Conservation (phyloP, 2,888 invertebrate genomes). For the Drosophila borborema region DNA sequence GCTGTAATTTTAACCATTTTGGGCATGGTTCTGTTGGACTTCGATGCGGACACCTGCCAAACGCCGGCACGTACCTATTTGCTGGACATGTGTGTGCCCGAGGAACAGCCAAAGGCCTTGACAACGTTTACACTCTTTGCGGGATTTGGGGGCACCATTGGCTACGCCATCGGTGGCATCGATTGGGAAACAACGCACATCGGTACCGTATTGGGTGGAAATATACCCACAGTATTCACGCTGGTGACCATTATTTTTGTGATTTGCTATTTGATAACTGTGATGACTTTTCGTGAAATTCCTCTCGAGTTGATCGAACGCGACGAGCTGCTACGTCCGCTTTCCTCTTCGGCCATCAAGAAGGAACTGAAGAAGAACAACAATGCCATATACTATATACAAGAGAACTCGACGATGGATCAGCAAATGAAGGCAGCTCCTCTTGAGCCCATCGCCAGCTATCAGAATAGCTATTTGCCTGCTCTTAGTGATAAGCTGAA, state of each 20-base stretch:
- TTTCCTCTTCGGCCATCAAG: slow-evolving; percentile 82
- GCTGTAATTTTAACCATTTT: slow-evolving; percentile 87
- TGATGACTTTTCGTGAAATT: slow-evolving; percentile 88
- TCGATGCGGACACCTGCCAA: slow-evolving; percentile 89
- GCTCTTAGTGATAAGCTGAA: slow-evolving; percentile 23
- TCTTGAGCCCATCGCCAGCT: slow-evolving; percentile 42
- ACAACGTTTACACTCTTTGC: slow-evolving; percentile 89
- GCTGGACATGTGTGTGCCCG: slow-evolving; percentile 87
- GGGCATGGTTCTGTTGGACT: slow-evolving; percentile 88
- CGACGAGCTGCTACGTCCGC: slow-evolving; percentile 82
- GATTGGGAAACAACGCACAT: slow-evolving; percentile 87
- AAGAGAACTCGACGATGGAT: slow-evolving; percentile 80
- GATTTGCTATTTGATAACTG: slow-evolving; percentile 86
- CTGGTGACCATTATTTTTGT: slow-evolving; percentile 87
- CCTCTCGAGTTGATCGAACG: slow-evolving; percentile 85
- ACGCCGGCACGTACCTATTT: slow-evolving; percentile 88
- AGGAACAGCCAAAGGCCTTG: slow-evolving; percentile 88
- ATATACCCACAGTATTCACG: slow-evolving; percentile 87
- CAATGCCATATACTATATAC: slow-evolving; percentile 80
- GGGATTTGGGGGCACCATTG: slow-evolving; percentile 88
- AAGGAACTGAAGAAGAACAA: slow-evolving; percentile 82
- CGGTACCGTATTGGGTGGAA: slow-evolving; percentile 86
- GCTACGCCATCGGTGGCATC: slow-evolving; percentile 87
- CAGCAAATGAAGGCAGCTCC: slow-evolving; percentile 64
- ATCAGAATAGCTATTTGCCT: slow-evolving; percentile 68